Conservation (phyloP, 1,140 invertebrate species). For the Brachystomella parvula region DNA sequence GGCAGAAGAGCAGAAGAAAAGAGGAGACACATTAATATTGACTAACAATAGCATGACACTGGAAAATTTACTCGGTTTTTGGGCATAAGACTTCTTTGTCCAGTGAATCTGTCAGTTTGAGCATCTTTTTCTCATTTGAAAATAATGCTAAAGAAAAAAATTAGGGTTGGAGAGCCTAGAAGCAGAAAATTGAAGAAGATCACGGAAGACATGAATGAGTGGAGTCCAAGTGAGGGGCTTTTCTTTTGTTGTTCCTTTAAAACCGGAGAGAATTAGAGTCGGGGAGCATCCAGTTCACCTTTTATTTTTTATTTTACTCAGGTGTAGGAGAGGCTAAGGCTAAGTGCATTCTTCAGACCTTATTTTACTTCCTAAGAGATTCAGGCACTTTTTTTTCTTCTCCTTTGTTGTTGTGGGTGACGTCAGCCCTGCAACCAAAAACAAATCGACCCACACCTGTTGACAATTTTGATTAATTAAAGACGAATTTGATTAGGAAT, state of each 20-base stretch:
- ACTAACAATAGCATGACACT: not conserved
- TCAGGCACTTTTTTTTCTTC: not conserved
- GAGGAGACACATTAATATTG: not conserved
- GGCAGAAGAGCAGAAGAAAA: not conserved
- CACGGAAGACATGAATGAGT: not conserved
- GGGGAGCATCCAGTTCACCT: not conserved
- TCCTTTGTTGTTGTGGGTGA: slow-evolving; percentile 12
- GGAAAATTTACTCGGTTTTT: not conserved
- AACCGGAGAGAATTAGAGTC: not conserved
- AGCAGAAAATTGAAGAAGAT: not conserved
- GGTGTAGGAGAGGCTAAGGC: not conserved
- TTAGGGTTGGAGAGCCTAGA: not conserved
- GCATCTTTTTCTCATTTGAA: not conserved
- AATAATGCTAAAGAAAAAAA: not conserved
- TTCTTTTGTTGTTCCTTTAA: too few species aligned
- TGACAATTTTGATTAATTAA: slow-evolving; percentile 31
- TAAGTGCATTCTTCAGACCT: not conserved
- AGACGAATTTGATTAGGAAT: slow-evolving; percentile 12
- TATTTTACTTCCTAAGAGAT: not conserved
- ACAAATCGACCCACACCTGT: slow-evolving; percentile 31
- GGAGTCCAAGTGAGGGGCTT: too few species aligned
- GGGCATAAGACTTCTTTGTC: not conserved
- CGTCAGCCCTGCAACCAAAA: slow-evolving; percentile 26
- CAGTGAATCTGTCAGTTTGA: not conserved
- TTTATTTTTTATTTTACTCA: not conserved